Base-by-base conservation (phyloP, 2,113 vertebrate genomes). In the Daboia siamensis region DNA sequence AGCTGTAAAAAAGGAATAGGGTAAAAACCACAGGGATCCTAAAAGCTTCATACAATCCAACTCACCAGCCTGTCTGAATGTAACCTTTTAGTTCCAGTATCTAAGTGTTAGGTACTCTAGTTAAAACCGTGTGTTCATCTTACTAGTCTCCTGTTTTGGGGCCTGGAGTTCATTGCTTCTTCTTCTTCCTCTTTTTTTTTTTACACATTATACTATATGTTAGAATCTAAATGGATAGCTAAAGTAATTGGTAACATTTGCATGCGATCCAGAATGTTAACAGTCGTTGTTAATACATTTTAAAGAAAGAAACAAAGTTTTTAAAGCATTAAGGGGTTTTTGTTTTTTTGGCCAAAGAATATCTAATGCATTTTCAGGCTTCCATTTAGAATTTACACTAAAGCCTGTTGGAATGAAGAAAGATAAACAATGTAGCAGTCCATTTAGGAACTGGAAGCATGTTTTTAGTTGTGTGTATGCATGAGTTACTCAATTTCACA, bases 1-100 rank as follows among this genome's bases (percentile, higher is more conserved):
- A 94, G 90, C 86, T 26, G 11, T 94, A 88, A 91, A 91, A 93
- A 59, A 1, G 3, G n/a, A 90, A 64, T 92, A 48, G 90, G 91
- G 55, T 93, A 0, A 89, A 56, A 56, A 1, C 10, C 1, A 46
- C 12, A 86, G 0, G 12, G 6, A 69, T n/a, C 90, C 61, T 13
- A 55, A 39, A 48, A 64, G 56, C 59, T 56, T 90, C 88, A 59
- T 1, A 2, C 90, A 7, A 15, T 80, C 20, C 48, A 85, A 90
- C 13, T 74, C 9, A 64, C 23, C 17, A 39, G 11, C n/a, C 86
- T 90, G 15, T 86, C 84, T 64, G 39, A 12, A 90, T 64, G 51
- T 69, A 94, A 48, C 13, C 29, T 93, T 80, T 91, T 74, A 61
- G 48, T 29, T 94, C 48, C 48, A 4, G 48, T 90, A 48, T 51